These are phyloP conservation scores for Corapipo altera DNA, from an alignment of 2,113 vertebrate species.

Conservation along the genomic window DNA sequence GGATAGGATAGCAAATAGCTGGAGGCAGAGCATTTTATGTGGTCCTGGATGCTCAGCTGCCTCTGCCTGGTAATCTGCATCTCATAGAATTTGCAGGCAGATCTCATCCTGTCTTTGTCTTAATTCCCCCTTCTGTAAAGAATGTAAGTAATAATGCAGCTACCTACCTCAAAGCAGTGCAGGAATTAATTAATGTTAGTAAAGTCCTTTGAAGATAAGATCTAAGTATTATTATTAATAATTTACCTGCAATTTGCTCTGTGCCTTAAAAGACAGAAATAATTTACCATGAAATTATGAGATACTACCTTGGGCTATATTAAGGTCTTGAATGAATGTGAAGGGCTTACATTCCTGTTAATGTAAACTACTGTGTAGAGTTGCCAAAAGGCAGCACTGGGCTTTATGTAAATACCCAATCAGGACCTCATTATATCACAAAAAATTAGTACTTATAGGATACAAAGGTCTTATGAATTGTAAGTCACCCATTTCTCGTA, in stretches of 20 bases:
- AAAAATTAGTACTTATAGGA: slow-evolving; percentile 29
- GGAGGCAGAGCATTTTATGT: neutral
- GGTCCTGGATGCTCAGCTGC: accelerated
- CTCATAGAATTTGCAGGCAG: neutral
- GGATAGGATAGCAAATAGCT: neutral
- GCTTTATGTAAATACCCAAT: slow-evolving; percentile 27
- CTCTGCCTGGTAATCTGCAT: neutral
- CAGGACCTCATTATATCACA: slow-evolving; percentile 24
- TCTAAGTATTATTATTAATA: slow-evolving; percentile 70
- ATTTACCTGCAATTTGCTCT: slow-evolving; percentile 69
- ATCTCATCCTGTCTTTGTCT: neutral
- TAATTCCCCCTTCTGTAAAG: slow-evolving; percentile 33
- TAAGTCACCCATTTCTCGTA: neutral
- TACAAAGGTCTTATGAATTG: neutral
- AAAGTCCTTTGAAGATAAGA: slow-evolving; percentile 69
- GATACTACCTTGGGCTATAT: slow-evolving; percentile 57
- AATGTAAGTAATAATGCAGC: slow-evolving; percentile 31
- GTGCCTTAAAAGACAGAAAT: slow-evolving; percentile 67
- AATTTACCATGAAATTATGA: slow-evolving; percentile 63
- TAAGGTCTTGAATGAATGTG: slow-evolving; percentile 43
- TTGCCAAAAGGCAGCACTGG: slow-evolving; percentile 4
- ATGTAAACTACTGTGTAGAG: slow-evolving; percentile 20
- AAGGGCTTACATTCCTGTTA: slow-evolving; percentile 30
- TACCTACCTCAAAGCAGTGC: slow-evolving; percentile 25
- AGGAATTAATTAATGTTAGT: slow-evolving; percentile 67